phyloP scores from a whole-genome alignment of 1,140 invertebrate genomes.

The Drosophila quadrilineata region DNA sequence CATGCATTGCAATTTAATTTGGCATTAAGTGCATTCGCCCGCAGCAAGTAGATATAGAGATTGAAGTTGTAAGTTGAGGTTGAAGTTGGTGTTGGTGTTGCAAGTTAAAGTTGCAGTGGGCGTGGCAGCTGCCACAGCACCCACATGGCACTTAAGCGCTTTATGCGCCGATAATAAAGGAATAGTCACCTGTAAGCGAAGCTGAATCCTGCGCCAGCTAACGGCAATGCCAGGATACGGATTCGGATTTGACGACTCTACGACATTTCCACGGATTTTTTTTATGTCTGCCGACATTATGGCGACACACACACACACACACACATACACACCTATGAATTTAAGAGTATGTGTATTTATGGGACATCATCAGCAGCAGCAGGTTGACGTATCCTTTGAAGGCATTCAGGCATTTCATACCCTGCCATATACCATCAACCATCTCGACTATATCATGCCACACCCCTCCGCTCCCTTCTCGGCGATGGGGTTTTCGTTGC shows the following conservation, averaged over 20 bases:
- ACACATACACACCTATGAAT: not conserved
- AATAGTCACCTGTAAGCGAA: conserved; percentile 19
- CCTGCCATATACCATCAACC: not conserved
- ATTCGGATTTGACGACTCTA: conserved; percentile 28
- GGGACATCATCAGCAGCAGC: conserved; percentile 16
- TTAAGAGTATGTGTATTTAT: conserved; percentile 26
- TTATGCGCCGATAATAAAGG: conserved; percentile 43
- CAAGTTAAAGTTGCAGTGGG: no score
- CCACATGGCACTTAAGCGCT: conserved; percentile 34
- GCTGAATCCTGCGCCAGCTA: not conserved
- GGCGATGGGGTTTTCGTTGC: not conserved
- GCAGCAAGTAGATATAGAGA: not conserved
- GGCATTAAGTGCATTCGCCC: conserved; percentile 56
- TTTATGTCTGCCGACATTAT: conserved; percentile 42
- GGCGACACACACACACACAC: conserved; percentile 12
- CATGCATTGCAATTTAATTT: conserved; percentile 64
- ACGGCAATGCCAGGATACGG: conserved; percentile 22
- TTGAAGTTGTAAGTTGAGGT: not conserved
- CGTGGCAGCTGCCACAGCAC: not conserved
- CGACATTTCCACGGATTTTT: conserved; percentile 19
- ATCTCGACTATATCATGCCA: no score
- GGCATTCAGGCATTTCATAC: conserved; percentile 4
- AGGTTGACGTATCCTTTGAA: conserved; percentile 11
- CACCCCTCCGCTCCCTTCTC: no score
- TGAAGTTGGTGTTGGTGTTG: no score